Conservation (phyloP, 1,140 invertebrate genomes). For the Bombus difficillimus region DNA sequence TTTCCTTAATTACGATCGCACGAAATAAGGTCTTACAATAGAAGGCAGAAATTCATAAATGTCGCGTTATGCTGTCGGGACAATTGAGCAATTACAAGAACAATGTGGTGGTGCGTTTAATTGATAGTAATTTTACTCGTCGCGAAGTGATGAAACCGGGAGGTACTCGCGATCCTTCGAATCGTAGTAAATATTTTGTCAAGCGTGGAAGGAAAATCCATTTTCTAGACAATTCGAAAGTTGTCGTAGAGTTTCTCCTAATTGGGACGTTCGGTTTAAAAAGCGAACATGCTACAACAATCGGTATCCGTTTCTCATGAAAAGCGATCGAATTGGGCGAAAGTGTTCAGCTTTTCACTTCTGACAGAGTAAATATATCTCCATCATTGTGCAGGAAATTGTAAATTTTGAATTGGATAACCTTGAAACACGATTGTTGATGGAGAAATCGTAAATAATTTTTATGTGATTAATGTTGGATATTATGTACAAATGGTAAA, state of each 20-base stretch:
- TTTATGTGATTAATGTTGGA: too few relatives aligned
- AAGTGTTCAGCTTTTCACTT: constrained; percentile 1
- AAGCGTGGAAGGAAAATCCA: constrained; percentile 42
- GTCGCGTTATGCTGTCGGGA: neutral
- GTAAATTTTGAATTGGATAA: neutral
- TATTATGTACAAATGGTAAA: too few relatives aligned
- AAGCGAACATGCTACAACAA: constrained; percentile 15
- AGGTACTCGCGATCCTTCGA: neutral
- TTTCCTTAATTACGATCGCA: neutral
- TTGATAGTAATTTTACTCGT: constrained; percentile 39
- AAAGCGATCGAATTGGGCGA: neutral
- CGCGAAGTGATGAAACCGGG: neutral
- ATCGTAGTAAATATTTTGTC: constrained; percentile 13
- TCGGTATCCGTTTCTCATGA: constrained; percentile 4
- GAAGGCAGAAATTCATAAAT: neutral
- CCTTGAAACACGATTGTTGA: too few relatives aligned
- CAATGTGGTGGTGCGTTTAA: constrained; percentile 24
- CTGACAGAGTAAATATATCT: neutral
- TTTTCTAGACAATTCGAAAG: constrained; percentile 54
- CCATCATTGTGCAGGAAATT: neutral
- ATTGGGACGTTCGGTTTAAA: constrained; percentile 27
- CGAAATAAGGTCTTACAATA: neutral
- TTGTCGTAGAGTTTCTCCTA: constrained; percentile 32
- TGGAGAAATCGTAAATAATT: too few relatives aligned
- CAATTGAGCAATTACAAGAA: constrained; percentile 24